Evolutionary conservation across 2,113 vertebrate genomes (phyloP), one percentile per base, ranked within the genome.

Genomic region (Numida meleagris): DNA sequence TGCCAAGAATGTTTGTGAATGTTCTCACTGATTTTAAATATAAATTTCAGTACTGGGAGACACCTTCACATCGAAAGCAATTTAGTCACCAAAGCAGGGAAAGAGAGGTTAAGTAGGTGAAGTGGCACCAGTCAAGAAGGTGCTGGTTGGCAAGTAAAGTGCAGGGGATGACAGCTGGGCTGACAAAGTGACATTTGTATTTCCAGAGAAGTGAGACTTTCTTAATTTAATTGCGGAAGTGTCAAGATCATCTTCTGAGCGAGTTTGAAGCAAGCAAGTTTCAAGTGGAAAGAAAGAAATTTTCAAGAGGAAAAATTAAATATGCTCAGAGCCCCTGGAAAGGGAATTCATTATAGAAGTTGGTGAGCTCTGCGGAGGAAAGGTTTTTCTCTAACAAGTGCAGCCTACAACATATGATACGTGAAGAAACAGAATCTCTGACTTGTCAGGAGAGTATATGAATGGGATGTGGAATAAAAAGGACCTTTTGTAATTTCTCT

Each of bases 181-280:
- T 96, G 85, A 93, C 88, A 89, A 93, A 91, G 86, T 95, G 96
- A 94, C 95, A 91, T 91, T 93, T 94, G 79, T 85, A 86, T 84
- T 88, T 95, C 95, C 85, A 67, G 88, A 94, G 79, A 96, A 94
- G 92, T 93, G 93, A 94, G 90, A 83, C 76, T 93, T 90, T 93
- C 93, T 91, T 96, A 95, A 96, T 95, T 91, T 96, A 94, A 89
- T 90, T 42, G 50, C 45, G 86, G 79, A 91, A 88, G 76, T 95
- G 96, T 94, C 92, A 81, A 88, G 92, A 96, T 94, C 86, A 67
- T 91, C 82, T 91, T 92, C 90, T 90, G 93, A 94, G 75, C 71
- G 83, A 90, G 90, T 91, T 63, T 62, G 87, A 91, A 75, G 53
- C 20, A 72, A 87, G 58, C 15, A 86, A 94, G 68, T 82, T 93